Evolutionary conservation across 2,888 invertebrate genomes (phyloP), one percentile per base, ranked within the genome.

Genomic region (Antitype chi): DNA sequence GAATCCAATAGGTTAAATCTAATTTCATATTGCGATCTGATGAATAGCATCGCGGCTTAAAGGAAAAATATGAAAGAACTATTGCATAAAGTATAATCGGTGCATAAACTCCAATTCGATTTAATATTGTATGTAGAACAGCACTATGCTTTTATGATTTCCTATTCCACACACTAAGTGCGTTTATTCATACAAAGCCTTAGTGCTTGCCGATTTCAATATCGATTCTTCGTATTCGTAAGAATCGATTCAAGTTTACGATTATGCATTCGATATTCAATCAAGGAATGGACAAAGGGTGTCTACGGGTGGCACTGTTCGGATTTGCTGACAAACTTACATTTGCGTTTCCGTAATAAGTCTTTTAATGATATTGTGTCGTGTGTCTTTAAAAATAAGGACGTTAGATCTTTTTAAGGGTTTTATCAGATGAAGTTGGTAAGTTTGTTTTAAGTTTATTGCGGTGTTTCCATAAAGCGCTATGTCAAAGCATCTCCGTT

Each of bases 181-280:
- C 87, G 78, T 88, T 88, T 89, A 89, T 91, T 92, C 89, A 89
- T 86, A 85, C 83, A 83, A 84, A 83, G 79, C 85, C 89, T 89
- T 89, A 91, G 89, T 89, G 89, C 87, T 90, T 87, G 90, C 91
- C 92, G 91, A 91, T 92, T 92, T 92, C 91, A 93, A 94, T 93
- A 93, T 91, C 92, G 89, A 93, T 93, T 93, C 93, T 92, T 89
- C 91, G 93, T 91, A 93, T 91, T 91, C 85, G 89, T 89, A 90
- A 92, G 91, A 94, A 94, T 94, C 93, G 94, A 93, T 93, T 91
- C 90, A 89, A 90, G 84, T 95, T 96, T 96, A 95, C 94, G 95
- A 96, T 94, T 94, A 92, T 93, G 84, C 92, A 92, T 94, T 91
- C 91, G 92, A 93, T 93, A 94, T 95, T 95, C 94, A 94, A 95